phyloP scores from a whole-genome alignment of 2,113 vertebrate genomes.

The Passer montanus region DNA sequence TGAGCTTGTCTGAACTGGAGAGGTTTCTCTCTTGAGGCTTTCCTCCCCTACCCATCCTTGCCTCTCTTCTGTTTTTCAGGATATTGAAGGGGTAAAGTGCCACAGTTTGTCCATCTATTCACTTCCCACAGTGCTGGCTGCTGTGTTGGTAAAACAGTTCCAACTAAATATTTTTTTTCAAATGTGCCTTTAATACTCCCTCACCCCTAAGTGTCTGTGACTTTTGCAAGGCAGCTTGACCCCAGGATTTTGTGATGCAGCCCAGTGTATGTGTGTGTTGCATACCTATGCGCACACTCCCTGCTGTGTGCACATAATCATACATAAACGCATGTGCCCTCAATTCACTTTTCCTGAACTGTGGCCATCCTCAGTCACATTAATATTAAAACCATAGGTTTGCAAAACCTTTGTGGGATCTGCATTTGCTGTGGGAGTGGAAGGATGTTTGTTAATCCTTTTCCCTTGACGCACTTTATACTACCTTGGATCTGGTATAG shows the following conservation, averaged over 20 bases:
- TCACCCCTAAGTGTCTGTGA: background rate
- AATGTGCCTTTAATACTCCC: background rate
- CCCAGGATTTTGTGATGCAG: background rate
- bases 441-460: constrained; percentile 1
- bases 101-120: background rate
- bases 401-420: background rate
- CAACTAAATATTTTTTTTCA: background rate
- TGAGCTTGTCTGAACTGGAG: background rate
- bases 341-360: background rate
- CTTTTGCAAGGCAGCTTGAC: background rate
- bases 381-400: background rate
- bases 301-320: background rate
- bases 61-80: background rate
- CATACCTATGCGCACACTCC: background rate
- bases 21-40: background rate
- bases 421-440: background rate
- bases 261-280: background rate
- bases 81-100: background rate
- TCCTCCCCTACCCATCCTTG: background rate
- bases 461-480: background rate
- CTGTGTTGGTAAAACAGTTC: background rate
- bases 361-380: background rate
- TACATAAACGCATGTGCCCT: background rate
- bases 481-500: background rate
- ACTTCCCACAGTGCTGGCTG: background rate